Base-by-base conservation (phyloP, 30 jellyfish, hydroid and myxozoan genomes). In the Rhopilema esculentum region DNA sequence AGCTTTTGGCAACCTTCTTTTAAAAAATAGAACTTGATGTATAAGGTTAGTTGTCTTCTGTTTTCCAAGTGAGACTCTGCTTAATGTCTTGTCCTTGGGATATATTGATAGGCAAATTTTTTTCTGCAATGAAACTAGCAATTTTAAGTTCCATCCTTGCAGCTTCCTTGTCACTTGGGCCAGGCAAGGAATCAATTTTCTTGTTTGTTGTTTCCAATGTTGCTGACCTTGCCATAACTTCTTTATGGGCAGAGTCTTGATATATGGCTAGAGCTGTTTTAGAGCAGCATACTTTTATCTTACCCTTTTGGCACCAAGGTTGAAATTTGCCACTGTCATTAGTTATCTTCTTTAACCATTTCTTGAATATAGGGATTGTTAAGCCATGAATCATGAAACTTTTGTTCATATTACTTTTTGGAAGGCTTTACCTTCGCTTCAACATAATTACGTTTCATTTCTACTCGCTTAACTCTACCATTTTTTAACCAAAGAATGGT, bases 1-100 rank as follows among this genome's bases (percentile, higher is more conserved):
- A 83, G 78, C 78, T 17, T 68, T 51, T 23, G 64, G 64, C 65
- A 32, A 49, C 86, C 77, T 83, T 83, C 92, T 83, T 57, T 83
- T 83, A 51, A 20, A 24, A 50, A 69, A 19, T 83, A 83, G 85
- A 16, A 83, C 86, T 27, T 83, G 77, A 6, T 85, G 80, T 23
- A 83, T 83, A 21, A 83, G 28, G 64, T 83, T 83, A 70, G 85
- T 83, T 21, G 86, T 51, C 85, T 83, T 83, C 78, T 83, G 86
- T 31, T 83, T 83, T 49, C 86, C 86, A 31, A 83, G 49, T 61
- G 92, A 68, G 65, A 83, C 85, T 23, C 66, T 33, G 30, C 24
- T 65, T 51, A 81, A 66, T 4, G 73, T 66, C 26, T 64, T 22
- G 51, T 81, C 85, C 50, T 66, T 81, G 20, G 83, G 80, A 27